A percentile compares a stretch with the other conserved stretches of the same genome.
These are phyloP conservation scores for Drosophila lacicola DNA, from an alignment of 2,888 invertebrate species.

Conservation along the genomic window DNA sequence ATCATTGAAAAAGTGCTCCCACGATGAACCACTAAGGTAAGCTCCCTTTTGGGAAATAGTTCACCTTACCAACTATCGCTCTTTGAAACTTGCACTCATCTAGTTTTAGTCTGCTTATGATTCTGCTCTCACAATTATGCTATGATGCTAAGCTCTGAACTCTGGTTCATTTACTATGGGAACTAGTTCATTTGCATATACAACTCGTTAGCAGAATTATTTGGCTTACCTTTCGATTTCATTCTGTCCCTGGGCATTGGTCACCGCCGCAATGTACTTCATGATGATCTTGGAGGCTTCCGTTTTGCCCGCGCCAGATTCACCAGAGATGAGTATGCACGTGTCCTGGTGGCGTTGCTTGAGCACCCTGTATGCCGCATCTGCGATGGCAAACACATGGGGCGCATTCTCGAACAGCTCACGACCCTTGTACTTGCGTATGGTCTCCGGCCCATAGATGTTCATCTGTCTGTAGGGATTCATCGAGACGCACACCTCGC, in stretches of 20 bases:
- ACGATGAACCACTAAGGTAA: not conserved
- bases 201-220: not conserved
- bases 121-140: not conserved
- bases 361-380: constrained; percentile 97
- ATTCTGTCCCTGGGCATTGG: constrained; percentile 95
- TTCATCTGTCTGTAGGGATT: constrained; percentile 97
- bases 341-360: constrained; percentile 96
- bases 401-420: constrained; percentile 99
- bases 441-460: constrained; percentile 94
- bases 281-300: constrained; percentile 99
- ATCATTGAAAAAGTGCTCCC: not conserved
- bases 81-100: not conserved
- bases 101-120: not conserved
- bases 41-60: not conserved
- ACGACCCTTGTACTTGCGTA: constrained; percentile 96
- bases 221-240: constrained; percentile 95
- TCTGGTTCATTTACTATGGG: not conserved
- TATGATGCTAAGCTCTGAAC: not conserved
- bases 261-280: constrained; percentile 99
- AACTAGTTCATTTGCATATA: constrained; percentile 1
- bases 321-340: constrained; percentile 98
- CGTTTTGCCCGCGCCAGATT: constrained; percentile 99
- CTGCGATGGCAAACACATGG: constrained; percentile 99
- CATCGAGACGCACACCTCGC: constrained; percentile 98
- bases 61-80: not conserved